A percentile compares a stretch with the other conserved stretches of the same genome.
Conservation (phyloP, 2,888 invertebrate genomes). For the Dryobotodes eremita region DNA sequence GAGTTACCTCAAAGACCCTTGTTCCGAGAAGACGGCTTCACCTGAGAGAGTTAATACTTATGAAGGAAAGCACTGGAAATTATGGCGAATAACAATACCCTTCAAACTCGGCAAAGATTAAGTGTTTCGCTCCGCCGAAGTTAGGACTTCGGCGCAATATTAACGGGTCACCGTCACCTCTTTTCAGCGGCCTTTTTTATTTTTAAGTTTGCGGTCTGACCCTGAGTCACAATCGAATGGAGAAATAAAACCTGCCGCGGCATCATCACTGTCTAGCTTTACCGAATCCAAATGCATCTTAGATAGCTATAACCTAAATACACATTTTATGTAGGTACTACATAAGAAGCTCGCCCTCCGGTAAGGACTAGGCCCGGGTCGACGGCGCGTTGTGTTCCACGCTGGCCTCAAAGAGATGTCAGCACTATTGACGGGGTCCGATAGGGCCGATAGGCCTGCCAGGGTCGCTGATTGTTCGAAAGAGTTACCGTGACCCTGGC, state of each 20-base stretch:
- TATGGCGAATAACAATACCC: background rate
- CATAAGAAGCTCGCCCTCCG: too few relatives aligned
- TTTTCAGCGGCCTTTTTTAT: background rate
- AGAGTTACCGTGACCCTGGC: too few relatives aligned
- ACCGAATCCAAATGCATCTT: background rate
- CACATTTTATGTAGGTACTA: background rate
- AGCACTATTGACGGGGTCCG: too few relatives aligned
- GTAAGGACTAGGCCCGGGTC: too few relatives aligned
- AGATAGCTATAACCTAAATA: background rate
- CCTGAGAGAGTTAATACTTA: background rate
- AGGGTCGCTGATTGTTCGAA: too few relatives aligned
- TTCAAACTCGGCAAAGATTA: background rate
- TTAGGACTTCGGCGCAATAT: background rate
- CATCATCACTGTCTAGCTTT: background rate
- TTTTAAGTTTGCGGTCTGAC: background rate
- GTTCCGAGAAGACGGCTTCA: background rate
- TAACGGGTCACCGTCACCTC: too few relatives aligned
- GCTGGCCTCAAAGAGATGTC: too few relatives aligned
- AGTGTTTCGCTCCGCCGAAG: too few relatives aligned
- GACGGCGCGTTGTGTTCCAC: too few relatives aligned
- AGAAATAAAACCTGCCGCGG: background rate
- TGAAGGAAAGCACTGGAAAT: background rate
- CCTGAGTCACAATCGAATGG: background rate
- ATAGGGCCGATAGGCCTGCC: too few relatives aligned
- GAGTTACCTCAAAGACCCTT: background rate